phyloP scores from a whole-genome alignment of 1,140 invertebrate species.

The Nomia melanderi region DNA sequence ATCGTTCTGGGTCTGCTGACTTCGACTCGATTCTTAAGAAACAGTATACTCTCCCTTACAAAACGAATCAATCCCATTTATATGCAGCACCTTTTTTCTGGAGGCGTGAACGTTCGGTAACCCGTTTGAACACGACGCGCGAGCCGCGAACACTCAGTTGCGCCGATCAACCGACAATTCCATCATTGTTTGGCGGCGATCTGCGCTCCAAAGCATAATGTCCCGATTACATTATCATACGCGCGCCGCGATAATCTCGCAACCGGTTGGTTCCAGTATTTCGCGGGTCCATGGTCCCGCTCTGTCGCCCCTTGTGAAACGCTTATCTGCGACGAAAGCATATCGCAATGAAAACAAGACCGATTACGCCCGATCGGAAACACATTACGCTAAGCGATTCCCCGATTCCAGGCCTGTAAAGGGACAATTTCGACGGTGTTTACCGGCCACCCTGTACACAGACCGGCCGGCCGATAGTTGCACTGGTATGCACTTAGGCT shows the following conservation, averaged over 20 bases:
- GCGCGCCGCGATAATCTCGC: conserved; percentile 12
- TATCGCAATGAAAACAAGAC: conserved; percentile 24
- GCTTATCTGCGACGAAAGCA: conserved; percentile 22
- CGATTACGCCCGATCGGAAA: conserved; percentile 23
- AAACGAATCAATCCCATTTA: not conserved
- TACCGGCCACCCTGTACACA: conserved; percentile 50
- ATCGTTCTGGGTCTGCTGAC: no score
- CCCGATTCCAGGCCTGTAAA: conserved; percentile 3
- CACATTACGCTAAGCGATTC: conserved; percentile 29
- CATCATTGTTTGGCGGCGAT: conserved; percentile 4
- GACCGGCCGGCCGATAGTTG: conserved; percentile 47
- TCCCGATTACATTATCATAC: conserved; percentile 12
- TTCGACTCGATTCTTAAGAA: no score
- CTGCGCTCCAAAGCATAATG: not conserved
- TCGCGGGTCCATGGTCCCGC: not conserved
- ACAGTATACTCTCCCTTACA: not conserved
- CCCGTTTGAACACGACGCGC: not conserved
- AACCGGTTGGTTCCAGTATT: not conserved
- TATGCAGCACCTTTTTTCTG: no score
- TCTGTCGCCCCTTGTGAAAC: not conserved
- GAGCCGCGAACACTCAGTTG: not conserved
- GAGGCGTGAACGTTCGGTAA: not conserved
- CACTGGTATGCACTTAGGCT: conserved; percentile 60
- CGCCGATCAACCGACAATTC: not conserved
- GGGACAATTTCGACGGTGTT: conserved; percentile 36